These are phyloP conservation scores for Oenanthe oenanthe DNA, from an alignment of 2,113 vertebrate genomes.

Conservation along the genomic window DNA sequence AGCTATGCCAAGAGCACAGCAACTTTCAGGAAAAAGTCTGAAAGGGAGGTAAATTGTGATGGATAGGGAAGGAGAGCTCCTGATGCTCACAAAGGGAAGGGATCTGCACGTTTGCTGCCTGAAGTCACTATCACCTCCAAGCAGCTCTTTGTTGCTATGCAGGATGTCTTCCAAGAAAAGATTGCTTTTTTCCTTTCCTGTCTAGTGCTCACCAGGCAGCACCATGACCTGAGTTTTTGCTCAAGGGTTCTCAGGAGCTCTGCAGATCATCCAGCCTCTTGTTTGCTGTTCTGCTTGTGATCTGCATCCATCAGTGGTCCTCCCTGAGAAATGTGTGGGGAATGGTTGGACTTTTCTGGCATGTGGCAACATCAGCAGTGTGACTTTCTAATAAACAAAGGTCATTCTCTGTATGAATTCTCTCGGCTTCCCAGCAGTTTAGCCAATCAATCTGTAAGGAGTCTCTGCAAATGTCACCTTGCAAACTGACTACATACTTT, in stretches of 20 bases:
- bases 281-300: not conserved
- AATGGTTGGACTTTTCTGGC: not conserved
- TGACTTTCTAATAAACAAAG: slow-evolving; percentile 17
- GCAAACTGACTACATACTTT: not conserved
- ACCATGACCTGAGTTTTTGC: not conserved
- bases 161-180: not conserved
- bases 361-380: not conserved
- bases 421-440: not conserved
- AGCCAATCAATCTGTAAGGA: slow-evolving; percentile 32
- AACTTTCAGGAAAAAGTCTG: not conserved
- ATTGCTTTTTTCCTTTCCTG: not conserved
- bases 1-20: not conserved
- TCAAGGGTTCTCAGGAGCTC: not conserved
- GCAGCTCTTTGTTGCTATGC: not conserved
- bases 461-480: slow-evolving; percentile 63
- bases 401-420: slow-evolving; percentile 11
- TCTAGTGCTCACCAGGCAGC: not conserved
- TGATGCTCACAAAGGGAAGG: not conserved
- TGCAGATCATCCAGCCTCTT: not conserved
- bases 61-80: not conserved
- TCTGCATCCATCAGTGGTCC: not conserved
- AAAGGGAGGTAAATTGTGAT: not conserved
- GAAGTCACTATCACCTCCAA: not conserved
- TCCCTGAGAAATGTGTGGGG: not conserved
- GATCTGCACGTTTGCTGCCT: not conserved